Base-by-base conservation (phyloP, 2,113 vertebrate genomes). In the Micromys minutus region DNA sequence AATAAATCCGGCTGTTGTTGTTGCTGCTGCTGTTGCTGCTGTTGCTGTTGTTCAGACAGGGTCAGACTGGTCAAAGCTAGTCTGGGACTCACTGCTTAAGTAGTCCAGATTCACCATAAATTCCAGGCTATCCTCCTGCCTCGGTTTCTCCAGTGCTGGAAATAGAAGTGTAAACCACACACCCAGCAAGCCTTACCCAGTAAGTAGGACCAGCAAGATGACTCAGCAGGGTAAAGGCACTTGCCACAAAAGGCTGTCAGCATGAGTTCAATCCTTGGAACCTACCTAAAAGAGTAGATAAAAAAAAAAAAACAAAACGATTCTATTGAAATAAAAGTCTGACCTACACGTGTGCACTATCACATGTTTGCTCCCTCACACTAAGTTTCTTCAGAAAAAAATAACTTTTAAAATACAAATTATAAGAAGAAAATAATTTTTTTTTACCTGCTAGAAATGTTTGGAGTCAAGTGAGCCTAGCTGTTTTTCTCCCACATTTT, bases 401-500 rank as follows among this genome's bases (percentile, higher is more conserved):
- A 24, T 86, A 81, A 45, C 15, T 86, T 88, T 47, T 89, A 67
- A 89, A 90, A 74, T 57, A 90, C 21, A 87, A 57, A 8, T 79
- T 15, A 39, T 75, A 36, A 42, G 42, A 87, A 21, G 5, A 19
- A 3, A 61, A 61, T 8, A 15, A 19, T 83, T 61, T 7, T n/a
- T n/a, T 86, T 39, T 61, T 1, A 11, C 47, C 76, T 83, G 19
- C 29, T 55, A 52, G 52, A 52, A 81, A 57, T 94, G 22, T 91
- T 93, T 90, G 50, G 34, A 95, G 47, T 94, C 45, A 72, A n/a
- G n/a, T 79, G 31, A 85, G 39, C 87, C 22, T n/a, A 80, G n/a
- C 55, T 19, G 0, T 8, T 94, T 55, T 17, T 74, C 52, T 77
- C 34, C 55, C 75, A 5, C 7, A 0, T 31, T 72, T 87, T 80